Conservation (phyloP, 2,888 invertebrate species). For the Margaritifera margaritifera region DNA sequence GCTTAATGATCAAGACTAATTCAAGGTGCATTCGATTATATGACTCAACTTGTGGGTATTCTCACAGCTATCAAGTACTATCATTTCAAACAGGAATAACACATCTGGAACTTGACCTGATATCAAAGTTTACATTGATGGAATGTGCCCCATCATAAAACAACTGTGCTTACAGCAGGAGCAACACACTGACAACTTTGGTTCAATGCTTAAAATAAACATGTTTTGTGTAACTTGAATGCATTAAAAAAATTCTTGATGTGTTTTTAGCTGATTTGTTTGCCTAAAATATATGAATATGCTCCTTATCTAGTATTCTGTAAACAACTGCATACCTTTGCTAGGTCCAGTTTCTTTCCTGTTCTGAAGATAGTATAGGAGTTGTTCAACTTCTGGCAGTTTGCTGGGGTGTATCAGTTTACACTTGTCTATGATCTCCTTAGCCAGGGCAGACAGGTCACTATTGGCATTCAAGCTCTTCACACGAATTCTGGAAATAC, state of each 20-base stretch:
- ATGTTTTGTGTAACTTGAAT: not conserved
- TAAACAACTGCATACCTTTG: constrained; percentile 46
- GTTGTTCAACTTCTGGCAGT: constrained; percentile 87
- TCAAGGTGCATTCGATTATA: too few species aligned
- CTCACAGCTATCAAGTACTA: too few species aligned
- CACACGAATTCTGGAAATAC: constrained; percentile 76
- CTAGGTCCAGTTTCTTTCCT: constrained; percentile 76
- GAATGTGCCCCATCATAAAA: too few species aligned
- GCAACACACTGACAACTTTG: too few species aligned
- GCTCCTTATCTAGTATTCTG: not conserved
- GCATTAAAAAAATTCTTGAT: not conserved
- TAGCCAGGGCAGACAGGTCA: constrained; percentile 85
- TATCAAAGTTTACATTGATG: too few species aligned
- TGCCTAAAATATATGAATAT: not conserved
- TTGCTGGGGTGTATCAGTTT: constrained; percentile 88
- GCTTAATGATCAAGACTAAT: too few species aligned
- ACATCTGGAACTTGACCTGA: too few species aligned
- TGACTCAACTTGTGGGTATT: too few species aligned
- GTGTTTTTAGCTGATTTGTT: too few species aligned
- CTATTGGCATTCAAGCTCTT: constrained; percentile 86
- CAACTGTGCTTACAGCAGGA: too few species aligned
- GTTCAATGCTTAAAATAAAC: too few species aligned
- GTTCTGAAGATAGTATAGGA: constrained; percentile 89
- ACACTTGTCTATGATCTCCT: constrained; percentile 89
- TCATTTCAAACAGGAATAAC: too few species aligned